Evolutionary conservation across 2,113 vertebrate genomes (phyloP).

Genomic region (Aptenodytes forsteri): DNA sequence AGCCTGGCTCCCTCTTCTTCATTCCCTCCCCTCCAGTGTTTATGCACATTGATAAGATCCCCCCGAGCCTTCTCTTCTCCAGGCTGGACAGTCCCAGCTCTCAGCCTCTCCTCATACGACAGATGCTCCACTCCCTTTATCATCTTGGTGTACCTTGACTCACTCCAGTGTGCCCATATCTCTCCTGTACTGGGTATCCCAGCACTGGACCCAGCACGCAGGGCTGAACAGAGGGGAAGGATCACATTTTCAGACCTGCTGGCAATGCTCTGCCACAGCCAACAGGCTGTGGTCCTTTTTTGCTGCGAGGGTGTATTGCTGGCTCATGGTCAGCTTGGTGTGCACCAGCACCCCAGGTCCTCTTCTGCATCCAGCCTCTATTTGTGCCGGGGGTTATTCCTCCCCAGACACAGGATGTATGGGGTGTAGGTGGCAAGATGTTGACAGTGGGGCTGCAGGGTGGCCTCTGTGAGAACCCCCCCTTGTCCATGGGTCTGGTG

Average conservation of each 20-base stretch:
- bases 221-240: not conserved
- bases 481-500: not conserved
- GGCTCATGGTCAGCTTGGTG: not conserved
- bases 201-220: rapidly evolving
- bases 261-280: not conserved
- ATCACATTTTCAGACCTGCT: not conserved
- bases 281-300: not conserved
- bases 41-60: not conserved
- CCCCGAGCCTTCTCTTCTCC: not conserved
- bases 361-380: not conserved
- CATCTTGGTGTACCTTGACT: not conserved
- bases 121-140: not conserved
- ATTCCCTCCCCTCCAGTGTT: not conserved
- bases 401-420: not conserved
- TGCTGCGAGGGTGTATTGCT: not conserved
- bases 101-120: not conserved
- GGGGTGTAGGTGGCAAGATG: too few species aligned
- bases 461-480: not conserved
- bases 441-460: not conserved
- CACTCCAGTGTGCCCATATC: not conserved
- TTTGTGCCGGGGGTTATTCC: not conserved
- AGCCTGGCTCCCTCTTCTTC: not conserved
- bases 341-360: not conserved
- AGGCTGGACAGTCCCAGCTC: not conserved
- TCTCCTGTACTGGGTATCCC: not conserved